Conservation (phyloP, 2,113 vertebrate species). For the Lamprotornis superbus region DNA sequence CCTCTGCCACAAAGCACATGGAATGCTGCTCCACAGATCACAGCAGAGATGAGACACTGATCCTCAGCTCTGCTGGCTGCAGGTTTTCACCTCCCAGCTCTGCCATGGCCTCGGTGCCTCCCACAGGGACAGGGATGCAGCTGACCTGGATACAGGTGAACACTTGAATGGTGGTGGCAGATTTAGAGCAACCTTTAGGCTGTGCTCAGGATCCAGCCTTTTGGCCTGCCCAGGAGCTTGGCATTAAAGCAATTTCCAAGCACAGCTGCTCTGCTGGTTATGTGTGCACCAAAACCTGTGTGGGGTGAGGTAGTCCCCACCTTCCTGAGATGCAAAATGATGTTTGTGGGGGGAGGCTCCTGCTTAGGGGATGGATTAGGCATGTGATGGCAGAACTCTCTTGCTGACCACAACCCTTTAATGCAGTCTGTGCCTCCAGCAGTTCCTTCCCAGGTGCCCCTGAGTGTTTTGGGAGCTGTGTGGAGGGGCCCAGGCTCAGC, state of each 20-base stretch:
- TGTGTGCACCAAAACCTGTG: fast-evolving
- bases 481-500: background rate
- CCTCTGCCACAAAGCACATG: background rate
- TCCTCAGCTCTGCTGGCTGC: background rate
- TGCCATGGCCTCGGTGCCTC: fast-evolving
- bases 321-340: background rate
- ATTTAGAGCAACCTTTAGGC: background rate
- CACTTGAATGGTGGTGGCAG: background rate
- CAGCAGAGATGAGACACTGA: background rate
- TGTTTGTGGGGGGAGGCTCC: background rate
- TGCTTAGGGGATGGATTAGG: background rate
- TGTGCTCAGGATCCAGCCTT: background rate
- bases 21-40: background rate
- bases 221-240: background rate
- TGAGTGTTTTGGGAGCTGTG: background rate
- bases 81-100: background rate
- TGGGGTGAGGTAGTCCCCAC: background rate
- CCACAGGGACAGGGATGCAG: background rate
- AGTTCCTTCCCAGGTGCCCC: background rate
- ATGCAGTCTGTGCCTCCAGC: background rate
- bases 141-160: background rate
- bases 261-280: background rate
- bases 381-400: background rate
- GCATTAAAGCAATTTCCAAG: background rate
- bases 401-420: background rate